phyloP scores from a whole-genome alignment of 2,113 vertebrate genomes.

The Cercocebus atys region DNA sequence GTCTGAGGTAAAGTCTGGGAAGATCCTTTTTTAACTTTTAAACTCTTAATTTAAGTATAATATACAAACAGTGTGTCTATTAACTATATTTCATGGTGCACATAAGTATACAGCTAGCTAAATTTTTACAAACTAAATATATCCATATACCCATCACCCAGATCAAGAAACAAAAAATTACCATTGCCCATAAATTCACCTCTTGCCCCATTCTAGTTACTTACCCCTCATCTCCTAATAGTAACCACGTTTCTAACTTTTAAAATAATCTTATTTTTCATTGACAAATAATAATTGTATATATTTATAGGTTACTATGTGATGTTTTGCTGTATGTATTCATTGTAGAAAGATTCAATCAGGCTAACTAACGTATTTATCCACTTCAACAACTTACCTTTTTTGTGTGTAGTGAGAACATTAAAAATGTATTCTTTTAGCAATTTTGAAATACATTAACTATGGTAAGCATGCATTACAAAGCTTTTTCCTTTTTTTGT shows the following conservation, averaged over 20 bases:
- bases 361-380: not conserved
- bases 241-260: not conserved
- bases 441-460: not conserved
- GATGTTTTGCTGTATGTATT: not conserved
- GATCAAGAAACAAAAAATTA: constrained; percentile 33
- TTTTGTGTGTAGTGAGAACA: not conserved
- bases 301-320: not conserved
- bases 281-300: not conserved
- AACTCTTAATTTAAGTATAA: constrained; percentile 6
- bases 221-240: not conserved
- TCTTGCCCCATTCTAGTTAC: not conserved
- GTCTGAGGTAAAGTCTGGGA: not conserved
- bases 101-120: not conserved
- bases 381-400: not conserved
- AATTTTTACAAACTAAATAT: constrained; percentile 10
- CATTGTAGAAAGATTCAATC: not conserved
- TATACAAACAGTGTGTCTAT: not conserved
- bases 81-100: not conserved
- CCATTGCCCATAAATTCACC: not conserved
- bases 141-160: not conserved
- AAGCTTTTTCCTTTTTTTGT: not conserved
- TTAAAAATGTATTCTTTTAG: not conserved
- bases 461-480: not conserved
- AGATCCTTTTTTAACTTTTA: not conserved
- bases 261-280: not conserved